Evolutionary conservation across 2,113 vertebrate species (phyloP).

Genomic region (Erythrocebus patas): DNA sequence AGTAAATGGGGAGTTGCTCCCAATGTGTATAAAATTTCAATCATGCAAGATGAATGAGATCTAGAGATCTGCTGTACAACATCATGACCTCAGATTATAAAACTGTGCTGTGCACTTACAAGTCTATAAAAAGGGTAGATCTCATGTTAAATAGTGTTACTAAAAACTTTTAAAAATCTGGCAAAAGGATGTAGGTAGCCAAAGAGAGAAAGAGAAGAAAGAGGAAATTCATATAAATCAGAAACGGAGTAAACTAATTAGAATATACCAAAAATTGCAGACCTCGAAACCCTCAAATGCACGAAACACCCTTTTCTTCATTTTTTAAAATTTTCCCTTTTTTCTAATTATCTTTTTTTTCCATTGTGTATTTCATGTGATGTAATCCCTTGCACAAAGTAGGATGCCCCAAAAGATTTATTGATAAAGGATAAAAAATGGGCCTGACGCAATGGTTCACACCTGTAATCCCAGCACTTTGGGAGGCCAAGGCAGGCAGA

Average conservation of each 20-base stretch:
- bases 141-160: not conserved
- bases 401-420: not conserved
- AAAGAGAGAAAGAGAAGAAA: not conserved
- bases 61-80: not conserved
- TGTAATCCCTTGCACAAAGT: not conserved
- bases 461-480: too few species aligned
- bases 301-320: not conserved
- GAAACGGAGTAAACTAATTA: not conserved
- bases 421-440: not conserved
- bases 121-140: not conserved
- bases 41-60: not conserved
- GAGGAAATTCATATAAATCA: not conserved
- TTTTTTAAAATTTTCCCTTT: not conserved
- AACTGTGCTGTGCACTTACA: not conserved
- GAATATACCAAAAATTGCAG: not conserved
- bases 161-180: not conserved
- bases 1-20: too few species aligned
- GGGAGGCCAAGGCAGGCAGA: too few species aligned
- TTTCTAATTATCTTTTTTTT: not conserved
- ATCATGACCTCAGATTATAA: too few species aligned
- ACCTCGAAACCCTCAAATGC: not conserved
- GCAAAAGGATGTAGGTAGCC: not conserved
- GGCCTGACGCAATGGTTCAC: fast-evolving
- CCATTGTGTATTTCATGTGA: not conserved
- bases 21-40: not conserved